phyloP scores from a whole-genome alignment of 2,888 invertebrate genomes.

The Taphrorychus bicolor region DNA sequence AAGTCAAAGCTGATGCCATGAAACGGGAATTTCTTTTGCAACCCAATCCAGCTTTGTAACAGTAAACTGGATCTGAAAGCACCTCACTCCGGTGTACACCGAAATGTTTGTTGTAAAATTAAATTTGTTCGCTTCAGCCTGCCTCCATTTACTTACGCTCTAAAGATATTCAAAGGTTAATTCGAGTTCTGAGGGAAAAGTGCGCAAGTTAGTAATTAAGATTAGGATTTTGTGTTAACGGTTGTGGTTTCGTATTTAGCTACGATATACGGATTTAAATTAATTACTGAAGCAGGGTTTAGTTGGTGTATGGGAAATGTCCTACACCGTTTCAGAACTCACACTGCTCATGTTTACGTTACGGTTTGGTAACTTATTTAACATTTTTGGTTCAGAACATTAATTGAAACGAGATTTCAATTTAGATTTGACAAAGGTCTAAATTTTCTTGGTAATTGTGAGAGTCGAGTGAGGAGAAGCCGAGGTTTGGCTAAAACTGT shows the following conservation, averaged over 20 bases:
- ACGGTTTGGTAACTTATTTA: too few species aligned
- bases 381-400: too few species aligned
- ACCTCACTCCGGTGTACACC: not conserved
- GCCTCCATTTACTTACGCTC: not conserved
- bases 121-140: not conserved
- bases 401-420: too few species aligned
- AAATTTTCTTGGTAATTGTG: too few species aligned
- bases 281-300: not conserved
- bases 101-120: slow-evolving; percentile 10
- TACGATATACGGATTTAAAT: not conserved
- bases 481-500: too few species aligned
- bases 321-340: too few species aligned
- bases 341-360: too few species aligned
- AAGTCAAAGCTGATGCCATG: not conserved
- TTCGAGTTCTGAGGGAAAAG: not conserved
- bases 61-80: not conserved
- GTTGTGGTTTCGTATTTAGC: not conserved
- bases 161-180: slow-evolving; percentile 5
- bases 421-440: too few species aligned
- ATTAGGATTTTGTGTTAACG: not conserved
- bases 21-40: not conserved
- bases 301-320: too few species aligned
- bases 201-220: not conserved
- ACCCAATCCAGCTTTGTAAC: slow-evolving; percentile 11
- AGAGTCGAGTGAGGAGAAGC: too few species aligned